phyloP scores from a whole-genome alignment of 1,140 invertebrate genomes.

The Brachionus asplanchnoidis region DNA sequence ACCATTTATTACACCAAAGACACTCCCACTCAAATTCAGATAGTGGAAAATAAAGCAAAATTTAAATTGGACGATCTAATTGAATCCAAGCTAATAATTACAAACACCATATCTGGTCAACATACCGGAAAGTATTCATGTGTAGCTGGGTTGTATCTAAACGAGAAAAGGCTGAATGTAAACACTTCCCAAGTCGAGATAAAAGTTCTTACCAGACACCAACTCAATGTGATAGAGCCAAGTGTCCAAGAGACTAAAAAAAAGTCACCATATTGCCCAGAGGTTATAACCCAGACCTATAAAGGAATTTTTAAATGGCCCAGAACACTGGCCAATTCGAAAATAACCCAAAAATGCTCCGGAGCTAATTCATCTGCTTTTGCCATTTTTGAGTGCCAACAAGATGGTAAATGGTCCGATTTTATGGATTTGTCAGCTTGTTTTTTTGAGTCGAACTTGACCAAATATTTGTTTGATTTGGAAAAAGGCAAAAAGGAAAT shows the following conservation, averaged over 20 bases:
- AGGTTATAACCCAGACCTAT: conserved; percentile 20
- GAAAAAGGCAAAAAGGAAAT: not conserved
- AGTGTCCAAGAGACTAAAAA: not conserved
- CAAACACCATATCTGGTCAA: conserved; percentile 12
- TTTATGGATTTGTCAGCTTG: not conserved
- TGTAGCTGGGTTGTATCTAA: conserved; percentile 23
- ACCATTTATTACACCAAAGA: conserved; percentile 27
- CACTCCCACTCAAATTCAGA: conserved; percentile 17
- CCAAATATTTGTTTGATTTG: not conserved
- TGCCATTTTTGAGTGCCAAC: conserved; percentile 27
- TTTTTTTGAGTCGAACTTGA: conserved; percentile 33
- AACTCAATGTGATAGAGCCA: conserved; percentile 10
- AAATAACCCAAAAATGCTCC: conserved; percentile 13
- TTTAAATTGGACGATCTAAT: conserved; percentile 9
- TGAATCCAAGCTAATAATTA: conserved; percentile 8
- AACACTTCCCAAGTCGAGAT: not conserved
- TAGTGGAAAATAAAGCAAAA: conserved; percentile 20
- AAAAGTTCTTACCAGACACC: conserved; percentile 13
- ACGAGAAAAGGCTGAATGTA: not conserved
- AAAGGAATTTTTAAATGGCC: conserved; percentile 24
- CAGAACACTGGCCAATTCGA: not conserved
- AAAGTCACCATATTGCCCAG: conserved; percentile 12
- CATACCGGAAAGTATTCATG: conserved; percentile 30
- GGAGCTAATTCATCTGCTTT: not conserved
- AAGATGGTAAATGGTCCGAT: conserved; percentile 21